Evolutionary conservation across 2,113 vertebrate genomes (phyloP), one percentile per base, ranked within the genome.

Genomic region (Aegypius monachus): DNA sequence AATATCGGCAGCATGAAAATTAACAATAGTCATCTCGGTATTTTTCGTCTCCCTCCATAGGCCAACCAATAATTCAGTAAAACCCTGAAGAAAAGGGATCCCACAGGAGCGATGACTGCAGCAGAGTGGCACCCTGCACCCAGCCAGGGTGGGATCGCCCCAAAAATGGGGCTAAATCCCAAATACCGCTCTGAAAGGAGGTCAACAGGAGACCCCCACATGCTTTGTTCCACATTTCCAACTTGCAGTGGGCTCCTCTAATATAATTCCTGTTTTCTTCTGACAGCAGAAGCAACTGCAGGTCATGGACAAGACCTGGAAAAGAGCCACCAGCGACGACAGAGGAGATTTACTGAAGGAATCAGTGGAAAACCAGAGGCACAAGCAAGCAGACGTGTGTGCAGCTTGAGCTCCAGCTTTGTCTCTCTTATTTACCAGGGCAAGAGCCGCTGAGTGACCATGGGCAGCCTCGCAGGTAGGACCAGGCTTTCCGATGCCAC

Each of bases 121-220:
- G 40, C 50, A 36, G 65, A 36, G 26, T 0, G 3, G 32, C 55
- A 45, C 45, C 43, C 42, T 15, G 17, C 32, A n/a, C 5, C 43
- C 63, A 78, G 19, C 13, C 42, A 31, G 3, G 1, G 18, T 16
- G n/a, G 13, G 38, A 63, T 50, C 3, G 0, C 34, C 31, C 47
- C 47, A 19, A 59, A 91, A 89, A 27, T 6, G 8, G 22, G 48
- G 29, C 45, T 63, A 63, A 77, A 89, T 22, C 58, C 56, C n/a
- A 34, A 63, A 36, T 4, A 4, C 6, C 0, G 0, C 63, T 38
- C 67, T 59, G 67, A 10, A 55, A 42, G 11, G 1, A 10, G 4
- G 9, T 58, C 67, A 58, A 3, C 13, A 17, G 48, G 38, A 52
- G 22, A 10, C 52, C 31, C 31, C 68, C n/a, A 6, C 7, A 0